phyloP scores from a whole-genome alignment of 2,888 invertebrate species.

The Coenonympha glycerion region DNA sequence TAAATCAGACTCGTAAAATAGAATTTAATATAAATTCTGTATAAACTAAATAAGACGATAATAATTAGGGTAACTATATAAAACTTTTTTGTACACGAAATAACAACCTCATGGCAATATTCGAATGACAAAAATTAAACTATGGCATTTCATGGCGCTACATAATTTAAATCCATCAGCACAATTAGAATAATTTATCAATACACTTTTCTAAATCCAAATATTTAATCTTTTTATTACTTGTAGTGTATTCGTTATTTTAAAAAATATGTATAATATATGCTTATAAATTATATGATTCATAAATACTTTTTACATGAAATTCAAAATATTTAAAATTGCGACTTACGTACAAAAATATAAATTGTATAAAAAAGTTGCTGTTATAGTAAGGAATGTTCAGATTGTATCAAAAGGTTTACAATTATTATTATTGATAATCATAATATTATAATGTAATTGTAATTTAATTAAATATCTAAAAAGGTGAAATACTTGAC shows the following conservation, averaged over 20 bases:
- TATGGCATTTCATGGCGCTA: slow-evolving; percentile 51
- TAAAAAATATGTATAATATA: neutral
- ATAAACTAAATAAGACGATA: slow-evolving; percentile 53
- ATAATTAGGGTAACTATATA: slow-evolving; percentile 67
- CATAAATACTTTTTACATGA: neutral
- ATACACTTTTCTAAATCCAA: neutral
- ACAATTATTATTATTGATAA: neutral
- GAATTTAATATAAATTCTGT: slow-evolving; percentile 71
- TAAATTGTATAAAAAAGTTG: neutral
- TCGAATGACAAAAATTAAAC: slow-evolving; percentile 40
- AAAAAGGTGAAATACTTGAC: no score
- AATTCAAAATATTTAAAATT: neutral
- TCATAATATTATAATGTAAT: neutral
- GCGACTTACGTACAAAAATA: neutral
- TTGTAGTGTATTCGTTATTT: neutral
- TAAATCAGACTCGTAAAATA: slow-evolving; percentile 66
- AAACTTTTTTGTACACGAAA: slow-evolving; percentile 63
- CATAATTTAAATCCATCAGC: neutral
- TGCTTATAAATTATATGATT: neutral
- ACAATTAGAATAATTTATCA: neutral
- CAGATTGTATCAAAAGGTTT: slow-evolving; percentile 35
- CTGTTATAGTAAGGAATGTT: slow-evolving; percentile 51
- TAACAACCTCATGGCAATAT: slow-evolving; percentile 69
- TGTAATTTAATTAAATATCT: neutral
- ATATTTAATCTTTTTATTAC: neutral